Conservation (phyloP, 2,797 vertebrate species). For the Diplodus sargus region DNA sequence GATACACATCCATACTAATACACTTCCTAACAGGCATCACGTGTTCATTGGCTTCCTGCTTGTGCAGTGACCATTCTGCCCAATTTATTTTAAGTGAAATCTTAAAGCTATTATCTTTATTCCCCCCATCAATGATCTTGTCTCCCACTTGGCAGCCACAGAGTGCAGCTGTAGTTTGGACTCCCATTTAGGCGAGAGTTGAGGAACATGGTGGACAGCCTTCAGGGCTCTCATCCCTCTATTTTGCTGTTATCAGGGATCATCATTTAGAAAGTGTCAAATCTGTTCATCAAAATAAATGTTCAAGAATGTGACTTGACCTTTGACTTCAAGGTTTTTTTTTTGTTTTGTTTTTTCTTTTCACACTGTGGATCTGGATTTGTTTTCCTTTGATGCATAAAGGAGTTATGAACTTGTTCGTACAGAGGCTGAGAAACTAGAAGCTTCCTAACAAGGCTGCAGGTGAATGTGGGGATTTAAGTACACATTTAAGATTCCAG, state of each 20-base stretch:
- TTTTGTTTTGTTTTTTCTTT: not conserved
- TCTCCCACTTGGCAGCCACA: conserved; percentile 44
- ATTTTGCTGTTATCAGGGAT: conserved; percentile 56
- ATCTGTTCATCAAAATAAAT: conserved; percentile 75
- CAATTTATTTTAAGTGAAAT: conserved; percentile 61
- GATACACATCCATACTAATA: conserved; percentile 34
- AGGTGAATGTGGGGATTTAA: not conserved
- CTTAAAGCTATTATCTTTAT: conserved; percentile 54
- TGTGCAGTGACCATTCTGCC: conserved; percentile 43
- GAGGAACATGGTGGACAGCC: conserved; percentile 15
- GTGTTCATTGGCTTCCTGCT: conserved; percentile 46
- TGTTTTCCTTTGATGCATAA: not conserved
- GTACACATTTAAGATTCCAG: not conserved
- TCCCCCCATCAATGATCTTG: conserved; percentile 22
- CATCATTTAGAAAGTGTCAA: conserved; percentile 53
- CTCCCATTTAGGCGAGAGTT: conserved; percentile 9
- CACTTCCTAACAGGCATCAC: conserved; percentile 22
- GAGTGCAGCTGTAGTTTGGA: conserved; percentile 47
- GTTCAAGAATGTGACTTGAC: conserved; percentile 63
- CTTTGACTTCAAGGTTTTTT: not conserved
- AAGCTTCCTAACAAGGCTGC: not conserved
- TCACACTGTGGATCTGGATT: not conserved
- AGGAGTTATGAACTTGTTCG: not conserved
- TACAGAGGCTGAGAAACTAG: not conserved
- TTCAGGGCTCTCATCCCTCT: conserved; percentile 5